Evolutionary conservation across 2,113 vertebrate genomes (phyloP).

Genomic region (Agelaius phoeniceus): DNA sequence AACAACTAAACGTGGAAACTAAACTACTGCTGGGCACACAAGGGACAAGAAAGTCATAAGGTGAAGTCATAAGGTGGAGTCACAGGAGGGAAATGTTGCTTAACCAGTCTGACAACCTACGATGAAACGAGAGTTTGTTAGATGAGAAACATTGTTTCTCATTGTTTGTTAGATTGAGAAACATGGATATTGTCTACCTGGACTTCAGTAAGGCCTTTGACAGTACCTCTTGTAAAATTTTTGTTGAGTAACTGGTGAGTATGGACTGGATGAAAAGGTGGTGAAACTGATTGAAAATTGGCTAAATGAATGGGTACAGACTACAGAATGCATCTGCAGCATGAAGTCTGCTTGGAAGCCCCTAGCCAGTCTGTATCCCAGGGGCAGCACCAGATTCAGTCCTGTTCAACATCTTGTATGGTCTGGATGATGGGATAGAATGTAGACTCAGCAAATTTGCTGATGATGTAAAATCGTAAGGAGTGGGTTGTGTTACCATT

Average conservation of each 20-base stretch:
- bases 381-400: accelerated
- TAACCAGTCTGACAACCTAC: background rate
- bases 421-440: background rate
- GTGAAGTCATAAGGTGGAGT: background rate
- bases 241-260: background rate
- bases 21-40: background rate
- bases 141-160: background rate
- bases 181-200: background rate
- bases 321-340: background rate
- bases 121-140: background rate
- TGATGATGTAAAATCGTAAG: background rate
- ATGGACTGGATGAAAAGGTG: background rate
- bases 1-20: background rate
- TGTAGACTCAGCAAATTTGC: background rate
- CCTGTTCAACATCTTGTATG: background rate
- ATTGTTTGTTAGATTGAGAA: background rate
- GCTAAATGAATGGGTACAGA: background rate
- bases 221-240: background rate
- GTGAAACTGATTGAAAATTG: background rate
- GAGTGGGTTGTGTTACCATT: background rate
- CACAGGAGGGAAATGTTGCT: background rate
- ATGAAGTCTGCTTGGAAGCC: background rate
- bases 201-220: background rate
- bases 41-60: background rate
- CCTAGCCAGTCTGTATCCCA: background rate